Percentiles rank a stretch among this genome's conserved stretches.
Evolutionary conservation across 2,888 invertebrate genomes (phyloP).

Genomic region (Apodemia zela): DNA sequence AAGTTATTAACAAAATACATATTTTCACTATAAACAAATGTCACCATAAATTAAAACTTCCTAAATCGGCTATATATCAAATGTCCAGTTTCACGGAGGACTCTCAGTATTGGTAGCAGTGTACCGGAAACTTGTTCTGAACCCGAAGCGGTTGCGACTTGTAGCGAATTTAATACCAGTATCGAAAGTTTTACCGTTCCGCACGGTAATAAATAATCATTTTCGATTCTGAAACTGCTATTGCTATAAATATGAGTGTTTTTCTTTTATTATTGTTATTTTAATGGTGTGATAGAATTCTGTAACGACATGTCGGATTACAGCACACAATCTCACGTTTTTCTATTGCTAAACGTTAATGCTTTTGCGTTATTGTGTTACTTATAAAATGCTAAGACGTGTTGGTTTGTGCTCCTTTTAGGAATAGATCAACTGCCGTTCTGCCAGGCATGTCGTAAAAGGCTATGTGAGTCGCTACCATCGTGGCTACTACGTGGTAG

Average conservation of each 20-base stretch:
- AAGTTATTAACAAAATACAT: not conserved
- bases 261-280: not conserved
- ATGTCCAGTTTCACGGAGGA: not conserved
- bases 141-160: slow-evolving; percentile 12
- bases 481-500: no score
- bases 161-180: slow-evolving; percentile 2
- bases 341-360: no score
- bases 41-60: slow-evolving; percentile 4
- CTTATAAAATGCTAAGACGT: no score
- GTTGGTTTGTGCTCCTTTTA: no score
- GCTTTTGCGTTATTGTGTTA: no score
- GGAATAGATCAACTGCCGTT: no score
- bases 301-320: no score
- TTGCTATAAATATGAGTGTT: not conserved
- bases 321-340: no score
- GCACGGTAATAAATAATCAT: not conserved
- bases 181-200: not conserved
- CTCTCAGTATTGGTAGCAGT: not conserved
- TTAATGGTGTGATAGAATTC: no score
- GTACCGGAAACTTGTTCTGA: slow-evolving; percentile 6
- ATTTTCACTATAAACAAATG: slow-evolving; percentile 1
- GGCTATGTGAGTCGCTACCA: no score
- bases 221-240: not conserved
- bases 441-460: no score
- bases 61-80: slow-evolving; percentile 4